These are phyloP conservation scores for Synergus japonicus DNA, from an alignment of 2,888 invertebrate genomes.

Conservation along the genomic window DNA sequence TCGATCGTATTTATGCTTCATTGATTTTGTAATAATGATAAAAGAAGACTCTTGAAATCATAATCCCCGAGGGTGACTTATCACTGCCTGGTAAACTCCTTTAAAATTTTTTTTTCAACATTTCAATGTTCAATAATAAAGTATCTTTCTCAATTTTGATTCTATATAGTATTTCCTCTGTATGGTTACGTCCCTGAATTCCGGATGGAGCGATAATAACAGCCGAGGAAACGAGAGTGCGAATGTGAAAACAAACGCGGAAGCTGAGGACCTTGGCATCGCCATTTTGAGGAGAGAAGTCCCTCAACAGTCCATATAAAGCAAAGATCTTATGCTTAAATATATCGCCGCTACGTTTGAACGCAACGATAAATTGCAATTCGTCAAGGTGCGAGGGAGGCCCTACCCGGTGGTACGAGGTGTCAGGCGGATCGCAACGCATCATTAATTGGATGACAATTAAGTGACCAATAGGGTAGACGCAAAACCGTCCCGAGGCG, in stretches of 20 bases:
- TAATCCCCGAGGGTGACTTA: no score
- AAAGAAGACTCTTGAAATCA: no score
- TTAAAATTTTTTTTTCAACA: no score
- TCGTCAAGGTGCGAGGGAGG: conserved; percentile 36
- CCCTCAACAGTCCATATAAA: conserved; percentile 64
- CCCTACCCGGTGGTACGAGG: neutral
- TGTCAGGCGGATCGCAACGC: conserved; percentile 6
- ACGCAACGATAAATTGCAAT: conserved; percentile 45
- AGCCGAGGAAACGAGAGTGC: conserved; percentile 55
- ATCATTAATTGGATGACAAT: conserved; percentile 40
- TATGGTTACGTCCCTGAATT: conserved; percentile 37
- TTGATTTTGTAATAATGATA: no score
- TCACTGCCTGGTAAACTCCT: no score
- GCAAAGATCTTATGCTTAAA: conserved; percentile 43
- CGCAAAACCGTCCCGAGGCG: conserved; percentile 3
- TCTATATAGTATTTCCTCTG: conserved; percentile 8
- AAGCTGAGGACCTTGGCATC: conserved; percentile 66
- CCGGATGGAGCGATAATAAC: conserved; percentile 47
- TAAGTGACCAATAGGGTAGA: neutral
- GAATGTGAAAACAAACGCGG: conserved; percentile 59
- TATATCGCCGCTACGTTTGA: conserved; percentile 48
- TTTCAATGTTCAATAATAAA: neutral
- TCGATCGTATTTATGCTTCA: no score
- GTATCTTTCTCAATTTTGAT: neutral
- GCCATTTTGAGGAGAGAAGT: conserved; percentile 65